Conservation (phyloP, 1,140 invertebrate genomes). For the Acromyrmex echinatior region DNA sequence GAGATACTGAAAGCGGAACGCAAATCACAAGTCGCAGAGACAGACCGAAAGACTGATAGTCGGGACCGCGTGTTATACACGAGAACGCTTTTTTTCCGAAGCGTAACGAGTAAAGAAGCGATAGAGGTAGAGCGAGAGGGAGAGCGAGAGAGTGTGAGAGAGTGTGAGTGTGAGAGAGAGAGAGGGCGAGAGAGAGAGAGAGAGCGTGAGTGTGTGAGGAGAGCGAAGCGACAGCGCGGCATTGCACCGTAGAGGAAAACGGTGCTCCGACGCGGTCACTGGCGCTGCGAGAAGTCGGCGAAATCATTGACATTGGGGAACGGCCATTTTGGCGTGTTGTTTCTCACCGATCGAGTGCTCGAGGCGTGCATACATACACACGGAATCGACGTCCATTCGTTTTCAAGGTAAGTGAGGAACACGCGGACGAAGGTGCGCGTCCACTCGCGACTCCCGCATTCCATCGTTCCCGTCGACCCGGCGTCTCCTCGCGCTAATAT, state of each 20-base stretch:
- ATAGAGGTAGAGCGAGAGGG: constrained; percentile 22
- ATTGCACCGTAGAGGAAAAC: constrained; percentile 60
- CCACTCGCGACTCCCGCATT: neutral
- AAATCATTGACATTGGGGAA: constrained; percentile 83
- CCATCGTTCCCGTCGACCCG: neutral
- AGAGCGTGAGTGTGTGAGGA: constrained; percentile 16
- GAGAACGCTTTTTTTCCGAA: constrained; percentile 60
- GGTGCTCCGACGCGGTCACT: constrained; percentile 65
- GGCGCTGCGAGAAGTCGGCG: constrained; percentile 66
- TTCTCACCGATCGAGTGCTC: constrained; percentile 79
- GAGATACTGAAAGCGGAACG: constrained; percentile 69
- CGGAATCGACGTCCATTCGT: constrained; percentile 83
- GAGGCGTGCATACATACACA: constrained; percentile 52
- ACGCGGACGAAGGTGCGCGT: neutral
- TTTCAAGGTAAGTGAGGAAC: constrained; percentile 82
- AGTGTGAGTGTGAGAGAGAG: neutral
- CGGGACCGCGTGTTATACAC: constrained; percentile 60
- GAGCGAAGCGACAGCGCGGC: constrained; percentile 37
- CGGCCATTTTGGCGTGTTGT: constrained; percentile 85
- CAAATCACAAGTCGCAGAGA: constrained; percentile 54
- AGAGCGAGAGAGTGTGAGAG: constrained; percentile 16
- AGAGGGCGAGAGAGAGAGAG: constrained; percentile 27
- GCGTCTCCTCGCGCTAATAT: neutral
- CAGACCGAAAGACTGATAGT: constrained; percentile 61
- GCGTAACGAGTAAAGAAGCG: constrained; percentile 41